Base-by-base conservation (phyloP, 37 sponge, comb jelly and placozoan species). In the Corticium candelabrum region DNA sequence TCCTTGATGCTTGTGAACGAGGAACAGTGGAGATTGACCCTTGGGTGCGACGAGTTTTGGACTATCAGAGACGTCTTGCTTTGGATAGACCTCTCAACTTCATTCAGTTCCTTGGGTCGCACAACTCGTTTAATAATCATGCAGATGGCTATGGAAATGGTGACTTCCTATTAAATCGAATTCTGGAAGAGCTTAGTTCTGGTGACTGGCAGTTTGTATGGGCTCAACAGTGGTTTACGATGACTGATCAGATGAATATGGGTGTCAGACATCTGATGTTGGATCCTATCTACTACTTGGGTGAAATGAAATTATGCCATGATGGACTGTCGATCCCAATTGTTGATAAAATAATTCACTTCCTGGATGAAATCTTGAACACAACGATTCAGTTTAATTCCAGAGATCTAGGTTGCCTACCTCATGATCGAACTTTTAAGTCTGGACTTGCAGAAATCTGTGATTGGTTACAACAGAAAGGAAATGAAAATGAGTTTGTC, bases 221-320 rank as follows among this genome's bases (percentile, higher is more conserved):
- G 87, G 87, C 87, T 1, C 87, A 86, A 82, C 83, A 86, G 87
- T 86, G 79, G 75, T 86, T 86, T 79, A 78, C 87, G 34, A 77
- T 86, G 79, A 86, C 87, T 1, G 87, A 86, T 73, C 87, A 86
- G 74, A 78, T 86, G 2, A 82, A 86, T 78, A 82, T 86, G 82
- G 87, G 87, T 0, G 68, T 82, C 0, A 41, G 87, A 0, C 41
- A 78, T n/a, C 82, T 86, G 29, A 86, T 86, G 87, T 41, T 86
- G 34, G 87, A 86, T 40, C 87, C 87, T 27, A 82, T 86, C 40
- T 86, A 82, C 76, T 81, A 82, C 77, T 82, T 83, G 77, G 87
- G 69, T 11, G 76, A 69, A 39, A 86, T 86, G 87, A 41, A 82
- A 34, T 82, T 86, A 2, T 86, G 87, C 36, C 87, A 86, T 79